These are phyloP conservation scores for Ranitomeya imitator DNA, from an alignment of 2,113 vertebrate species.

Conservation along the genomic window DNA sequence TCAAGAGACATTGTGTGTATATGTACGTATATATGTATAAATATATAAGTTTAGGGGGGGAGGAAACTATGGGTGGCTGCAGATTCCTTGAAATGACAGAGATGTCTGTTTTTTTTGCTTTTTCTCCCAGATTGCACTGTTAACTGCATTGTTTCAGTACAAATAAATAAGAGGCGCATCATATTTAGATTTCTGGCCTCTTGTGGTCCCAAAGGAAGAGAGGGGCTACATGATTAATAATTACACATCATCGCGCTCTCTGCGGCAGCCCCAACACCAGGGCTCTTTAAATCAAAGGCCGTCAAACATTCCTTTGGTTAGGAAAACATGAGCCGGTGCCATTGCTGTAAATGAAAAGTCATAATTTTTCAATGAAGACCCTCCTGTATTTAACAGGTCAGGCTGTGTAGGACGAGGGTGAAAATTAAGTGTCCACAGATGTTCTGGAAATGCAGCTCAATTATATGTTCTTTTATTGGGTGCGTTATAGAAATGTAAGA, in stretches of 20 bases:
- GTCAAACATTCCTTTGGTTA: slow-evolving; percentile 66
- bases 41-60: too few species aligned
- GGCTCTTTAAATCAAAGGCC: slow-evolving; percentile 72
- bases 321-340: slow-evolving; percentile 64
- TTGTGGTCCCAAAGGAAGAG: slow-evolving; percentile 60
- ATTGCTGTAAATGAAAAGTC: slow-evolving; percentile 50
- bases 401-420: slow-evolving; percentile 56
- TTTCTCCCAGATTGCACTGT: not conserved
- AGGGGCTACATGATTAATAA: slow-evolving; percentile 70
- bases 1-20: too few species aligned
- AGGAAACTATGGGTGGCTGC: not conserved
- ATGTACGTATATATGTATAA: too few species aligned
- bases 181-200: not conserved
- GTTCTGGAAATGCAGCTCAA: slow-evolving; percentile 40
- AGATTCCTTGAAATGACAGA: not conserved
- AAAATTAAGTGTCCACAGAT: slow-evolving; percentile 57
- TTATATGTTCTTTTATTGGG: slow-evolving; percentile 36
- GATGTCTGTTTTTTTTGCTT: not conserved
- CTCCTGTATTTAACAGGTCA: slow-evolving; percentile 55
- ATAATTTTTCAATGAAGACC: slow-evolving; percentile 57
- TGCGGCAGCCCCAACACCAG: slow-evolving; percentile 67
- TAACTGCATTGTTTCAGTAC: not conserved
- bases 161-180: not conserved
- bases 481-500: slow-evolving; percentile 26
- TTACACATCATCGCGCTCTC: slow-evolving; percentile 74